Percentiles rank a stretch among this genome's conserved stretches.
Evolutionary conservation across 2,888 invertebrate genomes (phyloP).

Genomic region (Listrodromus nycthemerus): DNA sequence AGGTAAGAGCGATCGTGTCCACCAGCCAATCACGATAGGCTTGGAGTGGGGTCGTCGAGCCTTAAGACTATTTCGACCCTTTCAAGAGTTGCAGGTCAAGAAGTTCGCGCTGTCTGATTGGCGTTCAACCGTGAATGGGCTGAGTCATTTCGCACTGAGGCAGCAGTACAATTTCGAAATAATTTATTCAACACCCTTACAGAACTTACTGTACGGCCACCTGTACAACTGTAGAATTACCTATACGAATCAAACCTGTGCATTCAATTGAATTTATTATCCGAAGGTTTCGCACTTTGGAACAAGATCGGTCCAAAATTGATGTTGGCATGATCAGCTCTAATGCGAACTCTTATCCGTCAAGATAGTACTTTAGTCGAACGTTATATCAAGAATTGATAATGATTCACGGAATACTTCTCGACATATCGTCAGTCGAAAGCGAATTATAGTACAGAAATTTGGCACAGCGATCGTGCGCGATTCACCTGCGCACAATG

Average conservation of each 20-base stretch:
- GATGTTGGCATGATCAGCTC: no score
- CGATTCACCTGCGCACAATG: neutral
- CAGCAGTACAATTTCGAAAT: neutral
- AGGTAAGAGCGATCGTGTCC: neutral
- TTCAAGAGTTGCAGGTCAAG: constrained; percentile 31
- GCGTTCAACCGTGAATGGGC: neutral
- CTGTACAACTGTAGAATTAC: neutral
- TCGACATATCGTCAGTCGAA: neutral
- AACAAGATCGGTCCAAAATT: no score
- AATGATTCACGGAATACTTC: neutral
- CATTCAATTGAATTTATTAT: neutral
- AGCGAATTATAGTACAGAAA: neutral
- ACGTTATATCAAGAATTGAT: neutral
- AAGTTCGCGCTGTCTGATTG: neutral
- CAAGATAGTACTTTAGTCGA: neutral
- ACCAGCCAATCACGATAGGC: constrained; percentile 39
- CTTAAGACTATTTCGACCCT: constrained; percentile 10
- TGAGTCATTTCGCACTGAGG: neutral
- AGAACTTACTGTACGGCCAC: neutral
- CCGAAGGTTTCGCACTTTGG: no score
- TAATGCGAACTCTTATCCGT: neutral
- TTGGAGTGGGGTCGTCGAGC: constrained; percentile 10
- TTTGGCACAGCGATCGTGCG: neutral
- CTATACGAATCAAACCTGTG: neutral
- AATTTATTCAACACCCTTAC: neutral